Evolutionary conservation across 2,113 vertebrate species (phyloP).

Genomic region (Halcyon senegalensis): DNA sequence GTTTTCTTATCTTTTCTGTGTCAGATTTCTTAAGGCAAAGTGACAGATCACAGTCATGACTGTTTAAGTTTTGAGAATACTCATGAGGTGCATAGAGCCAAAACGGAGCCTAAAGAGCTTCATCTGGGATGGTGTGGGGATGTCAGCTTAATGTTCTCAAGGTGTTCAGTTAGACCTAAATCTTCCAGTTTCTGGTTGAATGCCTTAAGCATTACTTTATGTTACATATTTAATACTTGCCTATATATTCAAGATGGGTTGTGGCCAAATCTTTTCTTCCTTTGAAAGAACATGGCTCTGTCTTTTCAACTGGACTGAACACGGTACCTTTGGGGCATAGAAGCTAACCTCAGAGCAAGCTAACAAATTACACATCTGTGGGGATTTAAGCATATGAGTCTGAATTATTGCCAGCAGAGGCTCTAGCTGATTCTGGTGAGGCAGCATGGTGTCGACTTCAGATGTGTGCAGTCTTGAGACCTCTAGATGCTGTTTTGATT

Average conservation of each 20-base stretch:
- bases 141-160: background rate
- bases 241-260: background rate
- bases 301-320: background rate
- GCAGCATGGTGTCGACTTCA: background rate
- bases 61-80: background rate
- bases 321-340: background rate
- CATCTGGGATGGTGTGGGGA: background rate
- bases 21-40: background rate
- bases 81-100: background rate
- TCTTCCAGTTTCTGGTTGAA: background rate
- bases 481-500: background rate
- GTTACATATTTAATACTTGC: background rate
- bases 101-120: background rate
- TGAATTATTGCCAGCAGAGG: background rate
- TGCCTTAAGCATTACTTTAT: background rate
- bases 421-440: background rate
- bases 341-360: background rate
- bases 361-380: background rate
- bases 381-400: background rate
- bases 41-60: background rate
- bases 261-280: background rate
- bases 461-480: background rate
- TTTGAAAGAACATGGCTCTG: background rate
- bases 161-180: background rate
- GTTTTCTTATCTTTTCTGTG: background rate